Base-by-base conservation (phyloP, 2,888 invertebrate species). In the Polymixis lichenea region DNA sequence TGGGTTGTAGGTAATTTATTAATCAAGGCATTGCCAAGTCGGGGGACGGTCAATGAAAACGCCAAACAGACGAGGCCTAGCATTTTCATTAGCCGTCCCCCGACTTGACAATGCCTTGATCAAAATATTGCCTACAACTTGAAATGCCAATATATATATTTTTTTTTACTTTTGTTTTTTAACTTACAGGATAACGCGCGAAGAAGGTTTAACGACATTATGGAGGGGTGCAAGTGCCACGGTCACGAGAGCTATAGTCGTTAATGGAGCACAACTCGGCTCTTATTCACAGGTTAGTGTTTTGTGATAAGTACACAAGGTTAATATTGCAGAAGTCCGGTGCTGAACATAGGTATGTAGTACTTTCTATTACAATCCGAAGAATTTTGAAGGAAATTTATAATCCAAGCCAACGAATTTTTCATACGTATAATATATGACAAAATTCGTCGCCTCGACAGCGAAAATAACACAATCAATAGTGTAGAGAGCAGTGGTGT, bases 241-340 rank as follows among this genome's bases (percentile, higher is more conserved):
- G 0, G 98, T 99, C 94, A 98, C 98, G 0, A 97, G 98, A 76
- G 99, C 99, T 0, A 99, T 99, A 98, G 99, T 99, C 2, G 99
- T 99, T n/a, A 99, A 99, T 94, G 99, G 99, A 56, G 99, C 99
- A 4, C 99, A 99, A 93, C 97, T 99, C 84, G 98, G 99, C 72
- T 99, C 99, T 0, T 99, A 99, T 95, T 99, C 99, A 92, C 99
- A 98, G 97, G 97, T 97, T 9, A 51, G 64, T 72, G 5, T 2
- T 38, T 55, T 7, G 7, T 49, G 13, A 55, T 46, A 32, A 9
- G 28, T 9, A 17, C 17, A n/a, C 17, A 38, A 19, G n/a, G n/a
- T 19, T 53, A 67, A 32, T 32, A 67, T 51, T 51, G n/a, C 17
- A 51, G 32, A n/a, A 51, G 51, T 3, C 22, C 28, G 66, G 1